Percentiles rank a stretch among this genome's conserved stretches.
Evolutionary conservation across 2,797 vertebrate species (phyloP).

Genomic region (Chiloscyllium punctatum): DNA sequence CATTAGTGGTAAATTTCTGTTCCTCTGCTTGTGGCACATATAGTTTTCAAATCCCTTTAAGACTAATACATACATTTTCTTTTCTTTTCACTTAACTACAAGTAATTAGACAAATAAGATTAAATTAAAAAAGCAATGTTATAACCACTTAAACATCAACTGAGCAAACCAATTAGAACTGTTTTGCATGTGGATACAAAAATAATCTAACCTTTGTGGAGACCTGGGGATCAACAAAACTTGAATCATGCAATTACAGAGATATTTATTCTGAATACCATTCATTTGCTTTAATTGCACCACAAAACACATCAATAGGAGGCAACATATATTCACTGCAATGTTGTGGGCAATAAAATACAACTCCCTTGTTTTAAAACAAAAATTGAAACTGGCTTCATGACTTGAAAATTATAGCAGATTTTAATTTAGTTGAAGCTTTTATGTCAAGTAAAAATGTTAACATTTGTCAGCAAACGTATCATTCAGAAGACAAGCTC

Average conservation of each 20-base stretch:
- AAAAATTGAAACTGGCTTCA: background rate
- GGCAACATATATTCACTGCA: background rate
- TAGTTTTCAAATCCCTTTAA: background rate
- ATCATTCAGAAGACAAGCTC: background rate
- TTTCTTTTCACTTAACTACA: background rate
- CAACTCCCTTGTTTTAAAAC: background rate
- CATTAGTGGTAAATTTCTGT: background rate
- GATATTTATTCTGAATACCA: background rate
- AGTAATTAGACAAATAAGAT: background rate
- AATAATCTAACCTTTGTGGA: background rate
- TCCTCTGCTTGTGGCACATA: background rate
- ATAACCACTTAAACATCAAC: background rate
- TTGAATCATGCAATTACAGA: background rate
- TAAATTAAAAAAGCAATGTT: background rate
- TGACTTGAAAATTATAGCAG: background rate
- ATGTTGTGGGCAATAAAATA: background rate
- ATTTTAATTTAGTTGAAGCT: background rate
- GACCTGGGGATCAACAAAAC: background rate
- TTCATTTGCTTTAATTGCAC: background rate
- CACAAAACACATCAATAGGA: background rate
- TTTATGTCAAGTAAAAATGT: background rate
- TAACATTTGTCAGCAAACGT: background rate
- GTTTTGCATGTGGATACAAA: background rate
- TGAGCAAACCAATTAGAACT: background rate
- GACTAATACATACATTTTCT: background rate